phyloP scores from a whole-genome alignment of 2,797 vertebrate species.

The Glossophaga mutica region DNA sequence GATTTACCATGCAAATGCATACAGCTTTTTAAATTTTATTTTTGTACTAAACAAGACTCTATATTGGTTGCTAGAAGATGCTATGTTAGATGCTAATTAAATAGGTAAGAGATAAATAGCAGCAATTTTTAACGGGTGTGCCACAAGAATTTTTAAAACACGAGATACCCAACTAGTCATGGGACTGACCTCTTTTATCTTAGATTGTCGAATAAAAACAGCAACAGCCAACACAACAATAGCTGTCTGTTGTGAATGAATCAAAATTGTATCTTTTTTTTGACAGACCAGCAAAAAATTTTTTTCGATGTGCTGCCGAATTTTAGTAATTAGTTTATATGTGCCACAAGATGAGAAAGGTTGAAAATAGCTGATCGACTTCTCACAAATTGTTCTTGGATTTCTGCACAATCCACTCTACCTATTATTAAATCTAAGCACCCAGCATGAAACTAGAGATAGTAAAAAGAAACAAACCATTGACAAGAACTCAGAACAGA shows the following conservation, averaged over 20 bases:
- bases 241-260: background rate
- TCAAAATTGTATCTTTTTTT: background rate
- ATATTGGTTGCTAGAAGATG: background rate
- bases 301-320: background rate
- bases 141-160: background rate
- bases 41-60: background rate
- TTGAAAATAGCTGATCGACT: background rate
- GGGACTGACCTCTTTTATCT: background rate
- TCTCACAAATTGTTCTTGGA: background rate
- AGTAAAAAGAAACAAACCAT: background rate
- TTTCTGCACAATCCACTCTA: background rate
- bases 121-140: background rate
- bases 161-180: background rate
- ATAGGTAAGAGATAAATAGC: background rate
- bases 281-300: background rate
- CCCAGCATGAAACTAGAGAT: background rate
- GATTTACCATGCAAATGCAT: background rate
- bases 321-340: background rate
- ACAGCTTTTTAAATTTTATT: background rate
- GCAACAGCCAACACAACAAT: background rate
- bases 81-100: background rate
- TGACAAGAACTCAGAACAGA: background rate
- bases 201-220: background rate
- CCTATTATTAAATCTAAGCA: background rate
- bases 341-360: background rate